Evolutionary conservation across 2,113 vertebrate genomes (phyloP).

Genomic region (Synodontis membranacea): DNA sequence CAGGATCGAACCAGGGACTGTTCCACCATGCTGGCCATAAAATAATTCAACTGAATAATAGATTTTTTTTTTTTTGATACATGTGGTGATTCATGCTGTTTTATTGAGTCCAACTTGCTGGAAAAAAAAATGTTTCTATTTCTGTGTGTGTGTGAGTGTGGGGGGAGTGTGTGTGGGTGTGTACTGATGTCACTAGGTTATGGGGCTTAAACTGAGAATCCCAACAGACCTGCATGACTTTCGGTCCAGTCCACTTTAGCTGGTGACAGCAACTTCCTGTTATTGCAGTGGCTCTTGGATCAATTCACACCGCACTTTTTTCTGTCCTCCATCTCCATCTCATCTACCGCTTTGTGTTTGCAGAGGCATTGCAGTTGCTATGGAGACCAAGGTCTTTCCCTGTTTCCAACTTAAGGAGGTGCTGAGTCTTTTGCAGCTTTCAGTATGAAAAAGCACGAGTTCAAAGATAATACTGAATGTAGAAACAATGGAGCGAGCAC

Average conservation of each 20-base stretch:
- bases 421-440: slow-evolving; percentile 28
- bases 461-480: slow-evolving; percentile 30
- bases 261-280: neutral
- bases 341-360: slow-evolving; percentile 42
- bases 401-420: slow-evolving; percentile 54
- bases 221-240: neutral
- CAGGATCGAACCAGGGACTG: neutral
- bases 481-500: slow-evolving; percentile 8
- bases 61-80: neutral
- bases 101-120: neutral
- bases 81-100: neutral
- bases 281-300: slow-evolving; percentile 5
- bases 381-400: slow-evolving; percentile 69
- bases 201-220: neutral
- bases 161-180: neutral
- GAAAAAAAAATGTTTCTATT: neutral
- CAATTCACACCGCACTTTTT: neutral
- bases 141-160: neutral
- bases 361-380: slow-evolving; percentile 67
- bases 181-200: neutral
- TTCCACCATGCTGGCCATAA: neutral
- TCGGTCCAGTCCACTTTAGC: neutral
- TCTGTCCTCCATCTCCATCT: neutral
- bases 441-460: slow-evolving; percentile 45
- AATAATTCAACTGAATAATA: neutral